Conservation (phyloP, 2,888 invertebrate species). For the Clepsis dumicolana region DNA sequence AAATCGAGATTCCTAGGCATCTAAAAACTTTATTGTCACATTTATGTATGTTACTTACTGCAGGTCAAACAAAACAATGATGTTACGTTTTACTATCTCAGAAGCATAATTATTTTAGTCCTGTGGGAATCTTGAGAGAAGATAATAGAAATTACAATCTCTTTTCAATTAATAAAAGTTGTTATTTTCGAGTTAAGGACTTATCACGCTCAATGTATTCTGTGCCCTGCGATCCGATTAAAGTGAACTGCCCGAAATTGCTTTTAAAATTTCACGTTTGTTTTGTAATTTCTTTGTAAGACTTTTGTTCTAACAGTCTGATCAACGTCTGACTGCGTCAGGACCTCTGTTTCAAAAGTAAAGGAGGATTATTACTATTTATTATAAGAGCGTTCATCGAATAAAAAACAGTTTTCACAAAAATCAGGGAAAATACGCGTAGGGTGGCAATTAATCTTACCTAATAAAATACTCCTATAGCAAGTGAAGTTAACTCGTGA, state of each 20-base stretch:
- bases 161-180: neutral
- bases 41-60: no score
- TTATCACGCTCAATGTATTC: neutral
- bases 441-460: no score
- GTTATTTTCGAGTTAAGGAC: neutral
- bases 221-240: neutral
- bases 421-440: no score
- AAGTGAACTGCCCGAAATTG: no score
- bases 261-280: neutral
- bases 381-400: no score
- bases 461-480: no score
- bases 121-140: neutral
- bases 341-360: no score
- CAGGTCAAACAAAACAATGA: conserved; percentile 16
- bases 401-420: no score
- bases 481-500: no score
- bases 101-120: neutral
- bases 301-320: neutral
- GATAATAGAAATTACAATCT: neutral
- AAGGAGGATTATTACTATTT: no score
- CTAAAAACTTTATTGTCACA: conserved; percentile 21
- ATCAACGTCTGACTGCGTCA: neutral
- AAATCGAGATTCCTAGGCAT: conserved; percentile 28
- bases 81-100: neutral
- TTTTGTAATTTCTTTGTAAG: neutral